Evolutionary conservation across 2,888 invertebrate species (phyloP), one percentile per base, ranked within the genome.

Genomic region (Cecidostiba fungosa): DNA sequence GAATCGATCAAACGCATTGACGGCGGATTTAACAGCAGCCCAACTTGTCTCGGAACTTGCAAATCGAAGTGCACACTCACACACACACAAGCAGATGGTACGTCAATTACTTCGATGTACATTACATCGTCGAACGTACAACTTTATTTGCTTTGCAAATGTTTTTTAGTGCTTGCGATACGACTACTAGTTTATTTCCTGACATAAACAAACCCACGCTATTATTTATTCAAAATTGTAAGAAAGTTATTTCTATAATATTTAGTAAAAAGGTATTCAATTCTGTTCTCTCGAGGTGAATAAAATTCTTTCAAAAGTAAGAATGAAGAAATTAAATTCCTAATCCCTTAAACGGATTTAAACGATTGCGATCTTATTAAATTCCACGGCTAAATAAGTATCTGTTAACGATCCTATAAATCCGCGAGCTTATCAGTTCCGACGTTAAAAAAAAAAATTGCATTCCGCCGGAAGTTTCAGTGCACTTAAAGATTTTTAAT

Each of bases 41-140:
- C 1, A 4, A 3, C 36, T n/a, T n/a, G n/a, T n/a, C n/a, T n/a
- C n/a, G n/a, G n/a, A n/a, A n/a, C n/a, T 39, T 72, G n/a, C 39
- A 10, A 72, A 10, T 16, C 12, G 62, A 26, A 26, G 12, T 8
- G 59, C 32, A 19, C 29, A 23, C 2, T 36, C 32, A 14, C 29
- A 12, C 5, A 12, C 59, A 54, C 59, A 54, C 12, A 59, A 4
- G 10, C 0, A 26, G 6, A 8, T 47, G 73, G 29, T 62, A 81
- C 73, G 62, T 73, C 81, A 81, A 62, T 74, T 74, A 78, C 72
- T 72, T 73, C n/a, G 1, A 23, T 29, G 74, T 26, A 36, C 62
- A 82, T 82, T 66, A 82, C 62, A 74, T 82, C 4, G 23, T 47
- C 62, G 66, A 50, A 47, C 66, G 23, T 23, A n/a, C 29, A 10